Evolutionary conservation across 2,797 vertebrate genomes (phyloP), one percentile per base, ranked within the genome.

Genomic region (Neostethus bicornis): DNA sequence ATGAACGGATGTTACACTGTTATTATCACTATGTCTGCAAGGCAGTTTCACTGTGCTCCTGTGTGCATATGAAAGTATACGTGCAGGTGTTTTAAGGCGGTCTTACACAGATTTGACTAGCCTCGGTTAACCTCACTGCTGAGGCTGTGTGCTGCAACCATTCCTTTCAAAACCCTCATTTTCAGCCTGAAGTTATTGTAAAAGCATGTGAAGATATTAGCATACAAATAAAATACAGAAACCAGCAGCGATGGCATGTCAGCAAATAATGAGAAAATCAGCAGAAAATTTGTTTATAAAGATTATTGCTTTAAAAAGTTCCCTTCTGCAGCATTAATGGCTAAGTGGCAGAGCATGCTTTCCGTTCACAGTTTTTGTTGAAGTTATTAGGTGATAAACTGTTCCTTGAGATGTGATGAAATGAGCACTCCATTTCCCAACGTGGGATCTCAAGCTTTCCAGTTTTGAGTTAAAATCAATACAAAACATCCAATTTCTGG

Each of bases 171-270:
- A 48, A 41, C 31, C 11, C 32, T 2, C 1, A 5, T 64, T 72
- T 28, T 38, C 4, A 17, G 28, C 51, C 48, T 72, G 59, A 77
- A 83, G 66, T 74, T 73, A 59, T 6, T 6, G 21, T 23, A 23
- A 23, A 69, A 68, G 55, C 54, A 52, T 54, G 51, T 59, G 43
- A 47, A 77, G 63, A 75, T 65, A 23, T 66, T 65, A 65, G 70
- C 45, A 7, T 57, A 87, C 80, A 72, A 87, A 87, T 89, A 89
- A 87, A 61, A 83, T 48, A 88, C 53, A 60, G 12, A 68, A 58
- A 57, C 35, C 56, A 73, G 52, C 28, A 63, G 58, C 20, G 49
- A 42, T 17, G 43, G 25, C 46, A 60, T 57, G 41, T 52, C 44
- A 62, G 56, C 34, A 26, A 57, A 61, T 2, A 2, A 29, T 14